Evolutionary conservation across 1,140 invertebrate species (phyloP), one percentile per base, ranked within the genome.

Genomic region (Kradibia gibbosae): DNA sequence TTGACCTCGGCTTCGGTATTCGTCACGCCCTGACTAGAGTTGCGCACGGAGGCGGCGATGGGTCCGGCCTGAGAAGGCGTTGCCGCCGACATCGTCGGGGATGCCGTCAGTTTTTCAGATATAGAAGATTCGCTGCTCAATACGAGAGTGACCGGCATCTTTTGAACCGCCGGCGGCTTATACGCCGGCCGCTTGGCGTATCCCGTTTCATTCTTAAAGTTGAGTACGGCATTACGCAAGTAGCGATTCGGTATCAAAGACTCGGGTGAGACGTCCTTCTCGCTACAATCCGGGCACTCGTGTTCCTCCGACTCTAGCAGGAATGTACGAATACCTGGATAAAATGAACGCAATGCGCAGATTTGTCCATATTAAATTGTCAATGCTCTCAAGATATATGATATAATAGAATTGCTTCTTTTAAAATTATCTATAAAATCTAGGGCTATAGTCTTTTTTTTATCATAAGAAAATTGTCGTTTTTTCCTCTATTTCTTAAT

Each of bases 211-310:
- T 98, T 98, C 82, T 95, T 96, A 88, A 98, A 99, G 85, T 95
- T 95, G 67, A 94, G 94, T 1, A 98, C 97, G 17, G 96, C 95
- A 86, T 95, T 97, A 45, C 98, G 93, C 70, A 99, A 90, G 92
- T 97, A 98, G 73, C 97, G 93, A 89, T 99, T 99, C 0, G 98
- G 97, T 83, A 99, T 98, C 20, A 99, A 92, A 7, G 96, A 97
- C 75, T 97, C 96, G 0, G 98, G 97, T 0, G 96, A 97, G 73
- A 98, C 96, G 87, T 97, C 97, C 86, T 96, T 96, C 88, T 98
- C 96, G 60, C 96, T 94, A 90, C 98, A 99, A 87, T 96, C 95
- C 13, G 98, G 98, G 91, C 98, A 99, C 87, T 98, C 95, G 84
- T 98, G 96, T 79, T 98, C 96, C 86, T 99, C 98, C 1, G 97